Base-by-base conservation (phyloP, 2,797 vertebrate species). In the Hapalemur alaotrensis region DNA sequence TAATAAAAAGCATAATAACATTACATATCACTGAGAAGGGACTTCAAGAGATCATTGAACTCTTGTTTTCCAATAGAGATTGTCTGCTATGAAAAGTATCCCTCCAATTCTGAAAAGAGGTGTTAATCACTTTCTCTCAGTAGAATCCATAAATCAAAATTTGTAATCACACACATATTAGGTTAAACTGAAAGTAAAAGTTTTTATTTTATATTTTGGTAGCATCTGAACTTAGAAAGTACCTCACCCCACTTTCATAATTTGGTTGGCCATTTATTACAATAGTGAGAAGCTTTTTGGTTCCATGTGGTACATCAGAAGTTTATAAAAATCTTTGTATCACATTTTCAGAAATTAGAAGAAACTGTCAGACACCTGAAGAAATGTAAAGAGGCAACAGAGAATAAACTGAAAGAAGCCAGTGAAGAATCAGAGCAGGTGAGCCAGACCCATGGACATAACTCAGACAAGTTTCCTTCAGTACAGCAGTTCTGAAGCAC, bases 371-470 rank as follows among this genome's bases (percentile, higher is more conserved):
- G 87, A 94, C 88, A 97, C 80, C 91, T 99, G 81, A 98, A 93
- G 96, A 97, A 98, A 93, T 98, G 98, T 85, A 98, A 98, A 84
- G 97, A 98, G 30, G 94, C 90, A 14, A 97, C 97, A 11, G 97
- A 99, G 83, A 95, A 96, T 63, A 98, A 98, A 92, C 91, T 98
- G 80, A 98, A 97, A 93, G 98, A 99, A 95, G 98, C 98, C 90
- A 98, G 98, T 54, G 67, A 84, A 38, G 98, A 99, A 65, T 99
- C 98, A 20, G 98, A 99, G 93, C 98, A 98, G 97, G 98, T 98
- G 48, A 96, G 97, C 81, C 38, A 50, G n/a, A 43, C 9, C 17
- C 13, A 20, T 0, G 18, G 30, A 25, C 70, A 7, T 6, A 20
- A 9, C 54, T 38, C 14, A 17, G 52, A 43, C 35, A 30, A 5